Conservation (phyloP, 2,797 vertebrate species). For the Gadopsis bispinosus region DNA sequence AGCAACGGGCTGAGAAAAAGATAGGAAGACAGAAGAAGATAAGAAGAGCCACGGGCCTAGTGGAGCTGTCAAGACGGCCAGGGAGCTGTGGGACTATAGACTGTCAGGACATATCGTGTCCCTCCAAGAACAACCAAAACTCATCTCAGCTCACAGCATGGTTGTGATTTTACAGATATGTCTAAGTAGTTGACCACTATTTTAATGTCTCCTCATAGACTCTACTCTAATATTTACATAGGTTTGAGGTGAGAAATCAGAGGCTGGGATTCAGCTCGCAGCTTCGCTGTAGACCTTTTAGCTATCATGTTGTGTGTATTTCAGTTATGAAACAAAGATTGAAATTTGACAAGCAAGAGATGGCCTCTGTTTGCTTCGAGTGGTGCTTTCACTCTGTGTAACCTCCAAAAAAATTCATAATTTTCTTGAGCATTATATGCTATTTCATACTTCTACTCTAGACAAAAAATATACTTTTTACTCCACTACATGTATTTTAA, state of each 20-base stretch:
- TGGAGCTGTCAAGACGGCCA: conserved; percentile 57
- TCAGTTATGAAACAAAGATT: conserved; percentile 40
- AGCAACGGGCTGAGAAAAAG: conserved; percentile 48
- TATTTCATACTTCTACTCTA: not conserved
- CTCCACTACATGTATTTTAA: not conserved
- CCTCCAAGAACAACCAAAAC: conserved; percentile 57
- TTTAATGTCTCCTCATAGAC: conserved; percentile 46
- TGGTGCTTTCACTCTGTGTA: conserved; percentile 47
- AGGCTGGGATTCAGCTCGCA: conserved; percentile 45
- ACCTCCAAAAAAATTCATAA: not conserved
- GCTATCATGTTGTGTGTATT: conserved; percentile 39
- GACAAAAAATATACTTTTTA: not conserved
- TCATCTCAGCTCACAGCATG: conserved; percentile 35
- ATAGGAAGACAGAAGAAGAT: conserved; percentile 69
- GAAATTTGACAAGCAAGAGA: conserved; percentile 45
- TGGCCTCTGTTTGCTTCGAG: conserved; percentile 43
- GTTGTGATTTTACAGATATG: conserved; percentile 48
- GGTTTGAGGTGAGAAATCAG: conserved; percentile 29
- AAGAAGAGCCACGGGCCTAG: conserved; percentile 61
- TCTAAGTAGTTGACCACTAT: conserved; percentile 37
- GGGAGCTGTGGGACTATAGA: conserved; percentile 51
- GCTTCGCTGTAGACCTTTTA: conserved; percentile 28
- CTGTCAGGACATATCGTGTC: conserved; percentile 65
- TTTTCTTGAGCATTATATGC: not conserved
- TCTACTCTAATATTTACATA: conserved; percentile 26